These are phyloP conservation scores for Quiscalus mexicanus DNA, from an alignment of 2,113 vertebrate species.

Conservation along the genomic window DNA sequence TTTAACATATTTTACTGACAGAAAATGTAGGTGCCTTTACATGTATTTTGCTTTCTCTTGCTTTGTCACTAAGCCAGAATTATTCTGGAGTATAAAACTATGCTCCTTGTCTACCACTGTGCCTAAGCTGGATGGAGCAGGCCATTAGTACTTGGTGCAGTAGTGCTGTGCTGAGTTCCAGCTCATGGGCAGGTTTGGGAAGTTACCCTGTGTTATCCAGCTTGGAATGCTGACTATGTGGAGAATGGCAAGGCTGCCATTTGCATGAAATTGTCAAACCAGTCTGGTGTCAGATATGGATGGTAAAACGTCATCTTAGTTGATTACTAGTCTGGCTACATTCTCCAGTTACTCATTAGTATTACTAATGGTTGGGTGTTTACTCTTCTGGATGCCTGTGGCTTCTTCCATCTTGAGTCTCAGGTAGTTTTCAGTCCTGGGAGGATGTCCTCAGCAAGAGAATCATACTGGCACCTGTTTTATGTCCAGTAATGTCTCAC, in stretches of 20 bases:
- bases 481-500: background rate
- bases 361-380: background rate
- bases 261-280: background rate
- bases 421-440: background rate
- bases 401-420: background rate
- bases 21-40: background rate
- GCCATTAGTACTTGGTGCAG: background rate
- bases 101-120: background rate
- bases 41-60: background rate
- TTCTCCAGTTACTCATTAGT: slow-evolving; percentile 21
- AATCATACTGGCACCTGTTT: background rate
- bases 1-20: background rate
- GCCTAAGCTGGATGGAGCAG: background rate
- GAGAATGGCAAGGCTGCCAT: background rate
- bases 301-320: background rate
- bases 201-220: background rate
- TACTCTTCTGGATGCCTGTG: background rate
- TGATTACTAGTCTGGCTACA: background rate
- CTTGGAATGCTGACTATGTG: background rate
- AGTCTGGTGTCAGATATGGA: background rate
- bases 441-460: background rate
- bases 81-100: background rate
- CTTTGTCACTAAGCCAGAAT: background rate
- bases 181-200: background rate
- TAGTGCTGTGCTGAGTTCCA: background rate